Base-by-base conservation (phyloP, 2,797 vertebrate genomes). In the Cephalopachus bancanus region DNA sequence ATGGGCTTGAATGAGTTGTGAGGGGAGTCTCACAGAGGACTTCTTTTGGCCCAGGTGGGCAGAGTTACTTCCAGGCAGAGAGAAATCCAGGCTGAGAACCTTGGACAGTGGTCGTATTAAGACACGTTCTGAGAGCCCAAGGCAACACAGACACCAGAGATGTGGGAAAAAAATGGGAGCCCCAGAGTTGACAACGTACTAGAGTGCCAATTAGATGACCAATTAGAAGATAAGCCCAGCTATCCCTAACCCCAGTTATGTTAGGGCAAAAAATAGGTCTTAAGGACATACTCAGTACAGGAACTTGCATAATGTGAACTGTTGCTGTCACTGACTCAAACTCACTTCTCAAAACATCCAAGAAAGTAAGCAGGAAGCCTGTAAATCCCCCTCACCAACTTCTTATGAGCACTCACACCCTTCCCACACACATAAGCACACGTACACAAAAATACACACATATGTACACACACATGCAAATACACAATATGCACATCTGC, bases 281-380 rank as follows among this genome's bases (percentile, higher is more conserved):
- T 24, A 20, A 17, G 53, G 1, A 20, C 53, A 22, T 28, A 33
- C 60, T n/a, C 11, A 9, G 14, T 17, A 0, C 0, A 0, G 10
- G 14, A 51, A 28, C 22, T 17, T 16, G 2, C 22, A 22, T 6
- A 10, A 11, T 71, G 37, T 33, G 30, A 65, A 12, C 5, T 55
- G 20, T 44, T 51, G 33, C 37, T 67, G 37, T 79, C 19, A 6
- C 19, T 53, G 8, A 19, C 20, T 53, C 37, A 19, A 69, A 10
- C 17, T 87, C 7, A 14, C 5, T 86, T 79, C 60, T 44, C 10
- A 78, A 3, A 0, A 44, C 44, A 57, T 80, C 60, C 55, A 76
- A 91, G 16, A 59, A 75, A 87, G 44, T 44, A 59, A 84, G 19
- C 37, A 79, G 33, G 30, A 62, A 69, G 17, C 12, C 26, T 72